A percentile compares a stretch with the other conserved stretches of the same genome.
These are phyloP conservation scores for Calosoma granatense DNA, from an alignment of 1,140 invertebrate species.

Conservation along the genomic window DNA sequence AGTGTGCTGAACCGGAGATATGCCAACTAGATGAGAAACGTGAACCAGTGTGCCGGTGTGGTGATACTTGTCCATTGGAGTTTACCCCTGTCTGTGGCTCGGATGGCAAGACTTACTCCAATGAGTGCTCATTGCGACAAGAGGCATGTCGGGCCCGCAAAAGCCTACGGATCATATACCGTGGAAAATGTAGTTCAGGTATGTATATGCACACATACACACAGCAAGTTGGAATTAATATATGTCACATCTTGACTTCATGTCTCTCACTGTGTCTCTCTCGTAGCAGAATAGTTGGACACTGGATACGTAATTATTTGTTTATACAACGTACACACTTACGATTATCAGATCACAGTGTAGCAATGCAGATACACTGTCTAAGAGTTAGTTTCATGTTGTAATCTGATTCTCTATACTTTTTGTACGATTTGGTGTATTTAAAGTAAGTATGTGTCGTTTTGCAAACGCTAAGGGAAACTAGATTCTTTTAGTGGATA, in stretches of 20 bases:
- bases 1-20: constrained; percentile 68
- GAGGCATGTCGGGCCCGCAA: constrained; percentile 64
- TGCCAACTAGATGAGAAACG: constrained; percentile 73
- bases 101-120: constrained; percentile 77
- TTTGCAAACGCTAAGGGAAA: too few species aligned
- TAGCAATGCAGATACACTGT: too few species aligned
- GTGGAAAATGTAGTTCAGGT: constrained; percentile 71
- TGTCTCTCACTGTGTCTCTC: too few species aligned
- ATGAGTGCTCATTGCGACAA: constrained; percentile 68
- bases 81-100: constrained; percentile 76
- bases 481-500: neutral
- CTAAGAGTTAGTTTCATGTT: too few species aligned
- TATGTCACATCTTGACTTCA: neutral
- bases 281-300: too few species aligned
- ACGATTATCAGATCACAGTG: too few species aligned
- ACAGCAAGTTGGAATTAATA: too few species aligned
- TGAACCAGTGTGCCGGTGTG: constrained; percentile 68
- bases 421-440: too few species aligned
- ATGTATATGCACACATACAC: constrained; percentile 16
- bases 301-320: too few species aligned
- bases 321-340: too few species aligned
- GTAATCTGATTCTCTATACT: too few species aligned
- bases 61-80: constrained; percentile 66
- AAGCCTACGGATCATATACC: constrained; percentile 64
- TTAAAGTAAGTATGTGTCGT: too few species aligned